Evolutionary conservation across 2,888 invertebrate species (phyloP).

Genomic region (Cyaniris semiargus): DNA sequence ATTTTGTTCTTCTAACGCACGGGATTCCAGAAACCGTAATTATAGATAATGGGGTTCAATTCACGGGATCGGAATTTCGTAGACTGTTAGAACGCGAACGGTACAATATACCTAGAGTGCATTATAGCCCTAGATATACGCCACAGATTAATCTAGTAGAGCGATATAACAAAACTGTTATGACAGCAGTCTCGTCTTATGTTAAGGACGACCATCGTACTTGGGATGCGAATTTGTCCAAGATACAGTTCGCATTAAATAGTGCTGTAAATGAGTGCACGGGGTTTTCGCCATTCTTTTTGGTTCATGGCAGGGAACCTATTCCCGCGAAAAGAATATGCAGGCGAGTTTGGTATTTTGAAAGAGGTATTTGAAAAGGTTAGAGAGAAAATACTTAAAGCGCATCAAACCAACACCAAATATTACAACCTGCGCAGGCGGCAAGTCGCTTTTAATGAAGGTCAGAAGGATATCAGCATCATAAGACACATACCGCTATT

Average conservation of each 20-base stretch:
- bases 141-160: conserved; percentile 35
- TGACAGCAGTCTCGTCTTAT: conserved; percentile 33
- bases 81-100: background rate
- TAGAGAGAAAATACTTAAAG: background rate
- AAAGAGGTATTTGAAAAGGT: conserved; percentile 28
- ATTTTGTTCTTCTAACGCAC: conserved; percentile 7
- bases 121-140: conserved; percentile 33
- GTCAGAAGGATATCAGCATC: too few species aligned
- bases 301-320: conserved; percentile 30
- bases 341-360: conserved; percentile 32
- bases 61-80: background rate
- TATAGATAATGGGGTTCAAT: background rate
- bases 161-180: conserved; percentile 35
- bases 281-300: conserved; percentile 25
- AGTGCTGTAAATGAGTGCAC: conserved; percentile 30
- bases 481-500: too few species aligned
- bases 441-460: background rate
- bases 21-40: background rate
- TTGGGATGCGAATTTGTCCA: conserved; percentile 31
- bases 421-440: background rate
- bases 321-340: conserved; percentile 32
- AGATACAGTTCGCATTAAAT: conserved; percentile 36
- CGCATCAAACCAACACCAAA: background rate
- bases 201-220: conserved; percentile 33
- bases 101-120: background rate